These are phyloP conservation scores for Oncopodura yosiiana DNA, from an alignment of 1,140 invertebrate genomes.

Conservation along the genomic window DNA sequence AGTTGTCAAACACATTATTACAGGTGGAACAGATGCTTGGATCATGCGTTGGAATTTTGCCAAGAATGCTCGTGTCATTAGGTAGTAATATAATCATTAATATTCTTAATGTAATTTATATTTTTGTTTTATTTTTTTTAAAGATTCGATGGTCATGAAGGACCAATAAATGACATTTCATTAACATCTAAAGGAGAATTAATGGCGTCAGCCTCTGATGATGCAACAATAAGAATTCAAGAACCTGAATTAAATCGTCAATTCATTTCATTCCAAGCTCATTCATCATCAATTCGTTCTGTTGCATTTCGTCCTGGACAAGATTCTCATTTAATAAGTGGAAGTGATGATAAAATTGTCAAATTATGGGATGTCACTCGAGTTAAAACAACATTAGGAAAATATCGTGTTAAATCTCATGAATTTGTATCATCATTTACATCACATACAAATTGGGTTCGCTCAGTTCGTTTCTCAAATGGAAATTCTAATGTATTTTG, in stretches of 20 bases:
- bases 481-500: slow-evolving; percentile 11
- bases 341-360: slow-evolving; percentile 24
- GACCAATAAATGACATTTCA: slow-evolving; percentile 16
- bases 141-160: slow-evolving; percentile 29
- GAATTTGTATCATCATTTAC: slow-evolving; percentile 9
- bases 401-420: background rate
- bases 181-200: slow-evolving; percentile 23
- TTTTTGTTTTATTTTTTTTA: background rate
- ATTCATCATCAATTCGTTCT: slow-evolving; percentile 14
- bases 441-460: slow-evolving; percentile 29
- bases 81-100: no score
- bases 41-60: no score
- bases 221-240: slow-evolving; percentile 19
- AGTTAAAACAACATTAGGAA: no score
- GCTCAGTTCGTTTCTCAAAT: slow-evolving; percentile 27
- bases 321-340: slow-evolving; percentile 3
- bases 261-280: slow-evolving; percentile 13
- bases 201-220: slow-evolving; percentile 20
- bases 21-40: no score
- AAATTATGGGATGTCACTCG: slow-evolving; percentile 29
- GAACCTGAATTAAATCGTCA: slow-evolving; percentile 22
- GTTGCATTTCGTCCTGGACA: slow-evolving; percentile 15
- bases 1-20: no score
- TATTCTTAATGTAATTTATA: no score
- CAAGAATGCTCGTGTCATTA: no score